phyloP scores from a whole-genome alignment of 2,888 invertebrate species.

The Microctonus brassicae region DNA sequence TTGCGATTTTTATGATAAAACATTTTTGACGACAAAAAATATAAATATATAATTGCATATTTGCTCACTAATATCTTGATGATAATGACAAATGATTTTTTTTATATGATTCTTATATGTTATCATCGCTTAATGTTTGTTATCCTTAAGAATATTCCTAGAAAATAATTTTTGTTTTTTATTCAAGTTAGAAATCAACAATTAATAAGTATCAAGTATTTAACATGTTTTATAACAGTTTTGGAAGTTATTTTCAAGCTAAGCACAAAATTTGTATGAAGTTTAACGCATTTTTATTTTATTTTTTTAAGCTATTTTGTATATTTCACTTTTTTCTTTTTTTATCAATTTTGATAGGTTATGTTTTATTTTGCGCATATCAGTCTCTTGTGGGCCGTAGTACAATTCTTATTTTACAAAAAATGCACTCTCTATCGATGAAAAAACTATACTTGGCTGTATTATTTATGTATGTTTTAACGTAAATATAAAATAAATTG shows the following conservation, averaged over 20 bases:
- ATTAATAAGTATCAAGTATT: slow-evolving; percentile 46
- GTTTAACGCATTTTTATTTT: slow-evolving; percentile 41
- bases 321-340: slow-evolving; percentile 13
- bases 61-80: slow-evolving; percentile 37
- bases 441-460: background rate
- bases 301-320: slow-evolving; percentile 36
- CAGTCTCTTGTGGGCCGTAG: slow-evolving; percentile 12
- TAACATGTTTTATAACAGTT: slow-evolving; percentile 47
- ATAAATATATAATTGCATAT: slow-evolving; percentile 10
- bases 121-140: slow-evolving; percentile 42
- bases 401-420: slow-evolving; percentile 7
- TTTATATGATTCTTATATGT: slow-evolving; percentile 34
- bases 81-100: slow-evolving; percentile 37
- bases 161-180: slow-evolving; percentile 48
- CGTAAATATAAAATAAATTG: slow-evolving; percentile 19
- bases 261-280: slow-evolving; percentile 46
- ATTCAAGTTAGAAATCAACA: slow-evolving; percentile 48
- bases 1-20: background rate
- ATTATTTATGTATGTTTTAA: slow-evolving; percentile 15
- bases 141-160: slow-evolving; percentile 48
- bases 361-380: slow-evolving; percentile 3
- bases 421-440: slow-evolving; percentile 20
- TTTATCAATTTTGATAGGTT: slow-evolving; percentile 9
- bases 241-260: slow-evolving; percentile 46
- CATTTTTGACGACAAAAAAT: slow-evolving; percentile 37